A percentile compares a stretch with the other conserved stretches of the same genome.
Conservation (phyloP, 2,797 vertebrate species). For the Cyprinella venusta region DNA sequence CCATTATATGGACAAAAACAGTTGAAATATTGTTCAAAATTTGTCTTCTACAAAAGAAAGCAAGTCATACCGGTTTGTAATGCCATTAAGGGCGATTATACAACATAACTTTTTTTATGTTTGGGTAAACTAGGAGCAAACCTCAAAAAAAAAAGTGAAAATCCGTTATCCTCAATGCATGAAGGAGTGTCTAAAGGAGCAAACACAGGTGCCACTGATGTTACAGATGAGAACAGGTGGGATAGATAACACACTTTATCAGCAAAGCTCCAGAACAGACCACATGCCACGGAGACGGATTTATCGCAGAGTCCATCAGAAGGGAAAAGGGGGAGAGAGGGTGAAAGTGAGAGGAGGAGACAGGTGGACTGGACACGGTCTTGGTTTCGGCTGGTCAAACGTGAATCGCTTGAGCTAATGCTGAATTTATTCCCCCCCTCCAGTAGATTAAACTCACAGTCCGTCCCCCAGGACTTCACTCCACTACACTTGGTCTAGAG, state of each 20-base stretch:
- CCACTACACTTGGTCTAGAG: slow-evolving; percentile 58
- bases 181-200: slow-evolving; percentile 10
- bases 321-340: neutral
- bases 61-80: neutral
- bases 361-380: slow-evolving; percentile 42
- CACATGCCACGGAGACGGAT: slow-evolving; percentile 34
- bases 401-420: slow-evolving; percentile 11
- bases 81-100: neutral
- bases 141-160: slow-evolving; percentile 3
- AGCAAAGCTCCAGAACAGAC: slow-evolving; percentile 39
- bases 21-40: neutral
- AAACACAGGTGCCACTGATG: slow-evolving; percentile 25
- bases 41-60: neutral
- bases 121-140: neutral
- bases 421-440: slow-evolving; percentile 63
- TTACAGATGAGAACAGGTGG: slow-evolving; percentile 1
- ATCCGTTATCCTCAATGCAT: neutral
- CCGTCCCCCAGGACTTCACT: slow-evolving; percentile 57
- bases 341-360: slow-evolving; percentile 31
- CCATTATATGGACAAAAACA: neutral
- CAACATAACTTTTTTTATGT: neutral
- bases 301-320: slow-evolving; percentile 34
- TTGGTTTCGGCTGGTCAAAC: slow-evolving; percentile 50
- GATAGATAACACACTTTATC: slow-evolving; percentile 32
- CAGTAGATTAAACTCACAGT: slow-evolving; percentile 72